Conservation (phyloP, 2,113 vertebrate species). For the Oxyruncus cristatus region DNA sequence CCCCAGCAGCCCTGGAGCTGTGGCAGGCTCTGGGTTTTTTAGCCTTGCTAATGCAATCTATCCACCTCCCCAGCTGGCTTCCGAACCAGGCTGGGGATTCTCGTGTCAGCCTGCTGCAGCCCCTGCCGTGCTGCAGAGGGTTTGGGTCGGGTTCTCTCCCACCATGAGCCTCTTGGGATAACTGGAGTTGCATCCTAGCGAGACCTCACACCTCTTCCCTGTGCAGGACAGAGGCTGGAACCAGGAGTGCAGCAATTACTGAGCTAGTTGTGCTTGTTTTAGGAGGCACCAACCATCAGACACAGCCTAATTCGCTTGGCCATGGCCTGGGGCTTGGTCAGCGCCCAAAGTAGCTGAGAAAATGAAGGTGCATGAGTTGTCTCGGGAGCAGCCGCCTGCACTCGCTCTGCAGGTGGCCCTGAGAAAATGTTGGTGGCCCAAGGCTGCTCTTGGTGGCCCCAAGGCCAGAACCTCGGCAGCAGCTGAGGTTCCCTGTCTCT, state of each 20-base stretch:
- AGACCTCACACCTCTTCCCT: background rate
- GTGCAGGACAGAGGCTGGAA: background rate
- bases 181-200: background rate
- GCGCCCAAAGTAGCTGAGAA: background rate
- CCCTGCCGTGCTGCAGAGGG: background rate
- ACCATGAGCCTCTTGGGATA: background rate
- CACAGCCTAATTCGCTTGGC: background rate
- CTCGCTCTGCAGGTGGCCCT: background rate
- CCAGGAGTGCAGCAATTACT: background rate
- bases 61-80: background rate
- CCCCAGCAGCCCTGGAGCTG: background rate
- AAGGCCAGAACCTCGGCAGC: background rate
- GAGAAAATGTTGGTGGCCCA: background rate
- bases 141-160: background rate
- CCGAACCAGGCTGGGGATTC: background rate
- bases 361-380: background rate
- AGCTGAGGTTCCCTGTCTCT: background rate
- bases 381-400: background rate
- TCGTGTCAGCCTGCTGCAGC: background rate
- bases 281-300: background rate
- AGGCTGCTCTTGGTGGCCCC: background rate
- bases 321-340: background rate
- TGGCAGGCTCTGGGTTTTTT: background rate
- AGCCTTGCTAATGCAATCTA: background rate
- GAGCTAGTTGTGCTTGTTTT: background rate